Evolutionary conservation across 2,888 invertebrate genomes (phyloP), one percentile per base, ranked within the genome.

Genomic region (Neocrepidodera transversa): DNA sequence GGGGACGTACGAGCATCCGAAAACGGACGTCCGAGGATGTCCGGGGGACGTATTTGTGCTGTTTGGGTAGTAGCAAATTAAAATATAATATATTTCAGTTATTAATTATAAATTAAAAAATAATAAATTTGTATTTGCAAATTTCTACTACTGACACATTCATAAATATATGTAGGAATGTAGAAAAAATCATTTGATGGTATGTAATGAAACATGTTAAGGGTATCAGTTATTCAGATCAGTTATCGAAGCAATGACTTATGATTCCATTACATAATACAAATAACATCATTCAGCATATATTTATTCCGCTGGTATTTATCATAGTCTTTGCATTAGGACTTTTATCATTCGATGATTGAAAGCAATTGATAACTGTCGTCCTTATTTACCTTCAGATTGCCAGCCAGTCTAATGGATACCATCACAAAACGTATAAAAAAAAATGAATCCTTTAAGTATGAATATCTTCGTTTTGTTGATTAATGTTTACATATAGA

Each of bases 181-280:
- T n/a, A n/a, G n/a, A n/a, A n/a, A n/a, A n/a, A n/a, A n/a, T n/a
- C n/a, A n/a, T n/a, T n/a, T n/a, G n/a, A n/a, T n/a, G n/a, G n/a
- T n/a, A n/a, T n/a, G n/a, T 23, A 23, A 7, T 23, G 7, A 23
- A 23, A 23, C 23, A 23, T 23, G 23, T 23, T 13, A 35, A 2
- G 14, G 13, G 13, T 35, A 35, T 35, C 11, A 36, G 47, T 50
- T 51, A 58, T 63, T 57, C 55, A 60, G 63, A 63, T 63, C 58
- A 57, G 62, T 57, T 49, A 62, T 36, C 55, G 30, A 11, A 23
- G 14, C 40, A 57, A 65, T 65, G 60, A 65, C 59, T 63, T 65
- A 65, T 63, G 59, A 59, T 20, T 65, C 63, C 63, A 61, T 63
- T 63, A 59, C 60, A 42, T 59, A 57, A 65, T 63, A 52, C 56